These are phyloP conservation scores for Sandelia bainsii DNA, from an alignment of 2,797 vertebrate species.

Conservation along the genomic window DNA sequence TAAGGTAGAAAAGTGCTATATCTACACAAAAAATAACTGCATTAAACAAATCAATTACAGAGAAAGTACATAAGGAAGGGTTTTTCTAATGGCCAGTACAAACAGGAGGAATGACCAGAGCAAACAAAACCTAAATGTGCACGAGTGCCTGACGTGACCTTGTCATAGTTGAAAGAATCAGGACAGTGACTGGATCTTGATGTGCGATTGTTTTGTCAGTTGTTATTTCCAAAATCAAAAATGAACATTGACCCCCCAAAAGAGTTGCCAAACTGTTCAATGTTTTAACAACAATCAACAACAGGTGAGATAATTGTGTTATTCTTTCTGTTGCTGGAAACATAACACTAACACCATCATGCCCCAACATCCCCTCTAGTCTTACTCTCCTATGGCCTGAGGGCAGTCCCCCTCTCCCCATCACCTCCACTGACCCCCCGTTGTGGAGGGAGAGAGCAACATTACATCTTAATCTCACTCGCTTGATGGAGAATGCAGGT, in stretches of 20 bases:
- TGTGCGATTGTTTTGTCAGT: too few species aligned
- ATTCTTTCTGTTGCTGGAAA: slow-evolving; percentile 22
- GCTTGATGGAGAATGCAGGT: slow-evolving; percentile 91
- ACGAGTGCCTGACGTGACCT: too few species aligned
- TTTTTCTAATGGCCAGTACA: too few species aligned
- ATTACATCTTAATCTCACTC: slow-evolving; percentile 96
- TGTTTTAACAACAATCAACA: slow-evolving; percentile 2
- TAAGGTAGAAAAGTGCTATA: too few species aligned
- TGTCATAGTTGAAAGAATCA: too few species aligned
- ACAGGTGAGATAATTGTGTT: slow-evolving; percentile 8
- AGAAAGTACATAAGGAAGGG: too few species aligned
- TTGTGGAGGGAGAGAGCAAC: slow-evolving; percentile 88
- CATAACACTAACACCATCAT: slow-evolving; percentile 63
- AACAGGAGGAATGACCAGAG: too few species aligned
- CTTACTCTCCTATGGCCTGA: slow-evolving; percentile 75
- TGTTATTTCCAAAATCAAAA: too few species aligned
- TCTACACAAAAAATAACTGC: too few species aligned
- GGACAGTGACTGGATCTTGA: too few species aligned
- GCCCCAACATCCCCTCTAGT: slow-evolving; percentile 41
- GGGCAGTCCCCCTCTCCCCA: slow-evolving; percentile 73
- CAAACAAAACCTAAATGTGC: too few species aligned
- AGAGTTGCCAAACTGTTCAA: background rate
- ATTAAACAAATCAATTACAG: too few species aligned
- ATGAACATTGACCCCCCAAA: background rate
- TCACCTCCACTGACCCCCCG: slow-evolving; percentile 82